Evolutionary conservation across 2,113 vertebrate species (phyloP), one percentile per base, ranked within the genome.

Genomic region (Vidua macroura): DNA sequence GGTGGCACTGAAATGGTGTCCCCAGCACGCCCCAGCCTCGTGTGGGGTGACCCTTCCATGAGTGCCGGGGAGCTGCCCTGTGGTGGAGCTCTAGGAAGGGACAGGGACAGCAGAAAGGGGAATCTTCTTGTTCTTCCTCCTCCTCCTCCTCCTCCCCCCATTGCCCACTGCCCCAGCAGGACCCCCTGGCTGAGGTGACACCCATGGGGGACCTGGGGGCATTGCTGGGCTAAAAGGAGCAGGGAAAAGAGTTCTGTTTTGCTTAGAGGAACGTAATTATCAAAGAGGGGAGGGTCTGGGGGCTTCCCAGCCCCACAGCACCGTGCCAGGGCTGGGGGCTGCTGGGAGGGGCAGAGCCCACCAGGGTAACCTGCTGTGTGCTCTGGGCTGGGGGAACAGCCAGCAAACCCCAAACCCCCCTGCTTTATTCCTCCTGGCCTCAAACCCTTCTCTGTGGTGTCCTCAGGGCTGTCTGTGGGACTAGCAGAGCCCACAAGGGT

Each of bases 131-230:
- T 16, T 49, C 19, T 4, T 67, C 39, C 33, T 44, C 49, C 11
- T 44, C 12, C 21, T n/a, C 14, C 11, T 76, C 22, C 30, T 51
- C 55, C 5, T 49, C 12, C 11, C 51, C 14, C 33, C 27, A 30
- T 25, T 43, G 2, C 6, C 19, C 46, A 1, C 5, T 4, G 10
- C 2, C 44, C 33, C 41, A 56, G 30, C 43, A 23, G 15, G 39
- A 2, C 17, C 20, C 14, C 14, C 15, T 3, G 2, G 33, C 13
- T 12, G 49, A 51, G 46, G 15, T 28, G 78, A 69, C 41, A 16
- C 6, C 1, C 0, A 1, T 19, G 24, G 23, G 23, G 43, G 33
- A 10, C 10, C 37, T 15, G 12, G 9, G 30, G 20, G 8, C 9
- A 3, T 19, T 69, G 11, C 28, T 73, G 55, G 51, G 13, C 18